Conservation (phyloP, 2,113 vertebrate genomes). For the Psophia crepitans region DNA sequence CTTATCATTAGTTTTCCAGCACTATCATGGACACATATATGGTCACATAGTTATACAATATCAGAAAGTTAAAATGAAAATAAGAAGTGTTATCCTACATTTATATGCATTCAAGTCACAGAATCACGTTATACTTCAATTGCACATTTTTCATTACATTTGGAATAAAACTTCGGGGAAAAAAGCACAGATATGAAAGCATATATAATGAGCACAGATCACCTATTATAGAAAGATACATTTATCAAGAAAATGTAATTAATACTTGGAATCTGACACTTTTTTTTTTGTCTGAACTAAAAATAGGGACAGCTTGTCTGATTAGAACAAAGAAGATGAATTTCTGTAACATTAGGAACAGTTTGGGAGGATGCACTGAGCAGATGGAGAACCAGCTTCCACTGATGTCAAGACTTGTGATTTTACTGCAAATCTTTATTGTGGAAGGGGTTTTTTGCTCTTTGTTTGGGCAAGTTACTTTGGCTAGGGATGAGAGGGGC, state of each 20-base stretch:
- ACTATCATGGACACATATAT: neutral
- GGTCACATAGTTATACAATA: neutral
- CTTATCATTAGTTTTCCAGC: neutral
- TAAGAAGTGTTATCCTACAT: neutral
- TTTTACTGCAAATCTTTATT: constrained; percentile 30
- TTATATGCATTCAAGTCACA: neutral
- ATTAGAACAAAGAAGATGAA: constrained; percentile 22
- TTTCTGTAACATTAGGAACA: constrained; percentile 43
- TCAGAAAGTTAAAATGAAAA: neutral
- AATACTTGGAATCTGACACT: neutral
- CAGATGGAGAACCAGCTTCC: constrained; percentile 60
- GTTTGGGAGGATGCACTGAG: constrained; percentile 50
- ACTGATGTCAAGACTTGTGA: constrained; percentile 28
- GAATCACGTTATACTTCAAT: neutral
- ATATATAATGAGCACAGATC: neutral
- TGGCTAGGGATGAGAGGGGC: neutral
- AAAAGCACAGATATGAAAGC: neutral
- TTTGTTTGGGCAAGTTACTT: neutral
- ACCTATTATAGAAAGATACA: neutral
- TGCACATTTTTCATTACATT: neutral
- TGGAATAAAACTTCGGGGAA: neutral
- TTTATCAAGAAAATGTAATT: constrained; percentile 19
- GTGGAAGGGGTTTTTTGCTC: neutral
- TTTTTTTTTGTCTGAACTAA: no score
- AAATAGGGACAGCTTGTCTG: constrained; percentile 40